These are phyloP conservation scores for Cheilosia pagana DNA, from an alignment of 2,888 invertebrate genomes.

Conservation along the genomic window DNA sequence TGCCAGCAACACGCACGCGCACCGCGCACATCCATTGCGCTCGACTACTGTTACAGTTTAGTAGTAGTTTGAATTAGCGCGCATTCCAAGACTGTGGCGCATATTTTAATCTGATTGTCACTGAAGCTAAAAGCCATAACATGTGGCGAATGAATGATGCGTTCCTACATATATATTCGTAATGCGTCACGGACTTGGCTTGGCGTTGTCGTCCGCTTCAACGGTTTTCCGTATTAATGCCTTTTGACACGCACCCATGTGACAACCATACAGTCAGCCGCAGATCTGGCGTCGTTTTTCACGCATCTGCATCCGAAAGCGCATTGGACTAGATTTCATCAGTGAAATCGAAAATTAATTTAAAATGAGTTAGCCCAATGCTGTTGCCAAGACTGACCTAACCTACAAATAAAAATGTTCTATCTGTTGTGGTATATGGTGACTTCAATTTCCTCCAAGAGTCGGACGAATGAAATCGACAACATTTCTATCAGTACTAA, in stretches of 20 bases:
- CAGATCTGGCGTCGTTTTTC: slow-evolving; percentile 19
- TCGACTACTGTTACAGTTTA: slow-evolving; percentile 27
- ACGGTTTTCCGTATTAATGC: slow-evolving; percentile 42
- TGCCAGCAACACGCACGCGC: slow-evolving; percentile 10
- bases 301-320: slow-evolving; percentile 48
- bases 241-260: slow-evolving; percentile 22
- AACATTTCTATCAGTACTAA: neutral
- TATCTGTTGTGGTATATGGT: slow-evolving; percentile 10
- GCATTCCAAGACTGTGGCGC: neutral
- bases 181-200: neutral
- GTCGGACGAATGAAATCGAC: slow-evolving; percentile 30
- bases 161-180: too few species aligned
- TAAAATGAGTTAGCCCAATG: neutral
- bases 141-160: neutral
- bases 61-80: neutral
- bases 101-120: too few species aligned
- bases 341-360: slow-evolving; percentile 42
- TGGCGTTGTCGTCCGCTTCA: slow-evolving; percentile 1
- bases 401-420: slow-evolving; percentile 21
- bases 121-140: neutral
- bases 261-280: slow-evolving; percentile 6
- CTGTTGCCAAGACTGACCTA: slow-evolving; percentile 22
- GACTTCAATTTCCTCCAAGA: slow-evolving; percentile 18
- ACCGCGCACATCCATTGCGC: slow-evolving; percentile 4
- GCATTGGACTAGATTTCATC: slow-evolving; percentile 30